These are phyloP conservation scores for Oscheius onirici DNA, from an alignment of 2,888 invertebrate species.

Conservation along the genomic window DNA sequence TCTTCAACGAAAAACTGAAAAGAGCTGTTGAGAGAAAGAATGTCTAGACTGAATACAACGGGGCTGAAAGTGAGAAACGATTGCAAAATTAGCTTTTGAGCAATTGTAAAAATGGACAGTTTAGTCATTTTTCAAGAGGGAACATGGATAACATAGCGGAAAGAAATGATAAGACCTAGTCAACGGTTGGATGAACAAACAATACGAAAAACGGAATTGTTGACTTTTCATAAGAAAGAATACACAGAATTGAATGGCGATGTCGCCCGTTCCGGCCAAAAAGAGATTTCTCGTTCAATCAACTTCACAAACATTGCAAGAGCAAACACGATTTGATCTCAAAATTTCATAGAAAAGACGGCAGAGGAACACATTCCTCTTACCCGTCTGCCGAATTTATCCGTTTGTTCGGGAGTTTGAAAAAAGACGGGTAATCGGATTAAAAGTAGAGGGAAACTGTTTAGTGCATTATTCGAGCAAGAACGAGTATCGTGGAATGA, in stretches of 20 bases:
- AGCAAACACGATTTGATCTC: slow-evolving; percentile 17
- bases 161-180: not conserved
- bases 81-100: not conserved
- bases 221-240: not conserved
- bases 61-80: not conserved
- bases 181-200: not conserved
- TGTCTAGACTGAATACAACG: no score
- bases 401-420: no score
- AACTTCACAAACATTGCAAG: slow-evolving; percentile 30
- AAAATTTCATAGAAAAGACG: not conserved
- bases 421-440: not conserved
- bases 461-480: not conserved
- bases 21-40: no score
- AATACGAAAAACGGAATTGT: not conserved
- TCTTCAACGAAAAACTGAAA: not conserved
- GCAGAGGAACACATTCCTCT: slow-evolving; percentile 29
- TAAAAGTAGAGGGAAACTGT: not conserved
- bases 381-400: no score
- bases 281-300: slow-evolving; percentile 26
- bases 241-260: not conserved
- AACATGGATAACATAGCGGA: not conserved
- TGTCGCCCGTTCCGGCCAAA: not conserved
- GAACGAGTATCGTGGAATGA: no score
- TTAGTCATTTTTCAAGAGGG: slow-evolving; percentile 9
- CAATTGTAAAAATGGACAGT: not conserved